Base-by-base conservation (phyloP, 2,888 invertebrate species). In the Lepetodrilus schrolli region DNA sequence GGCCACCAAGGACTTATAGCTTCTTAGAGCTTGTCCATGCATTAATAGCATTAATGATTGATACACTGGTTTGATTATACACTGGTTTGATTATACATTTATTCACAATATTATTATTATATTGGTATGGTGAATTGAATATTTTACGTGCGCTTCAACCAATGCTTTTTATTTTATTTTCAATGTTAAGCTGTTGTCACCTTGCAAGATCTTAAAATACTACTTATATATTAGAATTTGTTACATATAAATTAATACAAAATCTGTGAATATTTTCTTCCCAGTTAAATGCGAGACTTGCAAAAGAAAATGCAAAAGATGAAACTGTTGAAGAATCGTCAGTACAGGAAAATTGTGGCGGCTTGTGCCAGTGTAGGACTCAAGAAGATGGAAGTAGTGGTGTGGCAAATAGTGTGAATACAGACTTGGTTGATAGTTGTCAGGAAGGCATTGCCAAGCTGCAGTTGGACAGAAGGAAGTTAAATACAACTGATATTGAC, bases 381-480 rank as follows among this genome's bases (percentile, higher is more conserved):
- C 17, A 21, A 20, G 5, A 48, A 7, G 48, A 21, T 20, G 26
- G 3, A 0, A 50, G 2, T 5, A 17, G 1, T n/a, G 17, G 5
- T 21, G 13, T 23, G 20, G 50, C n/a, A n/a, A n/a, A 51, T n/a
- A 26, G 26, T n/a, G n/a, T 26, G 2, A 43, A 10, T 2, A 5
- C 43, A 43, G 43, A 43, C 43, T 5, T 43, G 43, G 43, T 43
- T 10, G 43, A 13, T 43, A 17, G 43, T 72, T 26, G 58, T 48
- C 38, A 68, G 2, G 37, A 37, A 0, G 69, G 48, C 17, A 20
- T 74, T 34, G 26, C 50, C 17, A 50, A 66, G 36, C 17, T 74
- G 13, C 51, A 69, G 34, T 65, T 74, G 48, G 74, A 74, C 30
- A 72, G 72, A 10, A 72, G 72, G 68, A 74, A 74, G 58, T 58